Percentiles rank a stretch among this genome's conserved stretches.
Evolutionary conservation across 1,140 invertebrate genomes (phyloP).

Genomic region (Lordiphosa collinella): DNA sequence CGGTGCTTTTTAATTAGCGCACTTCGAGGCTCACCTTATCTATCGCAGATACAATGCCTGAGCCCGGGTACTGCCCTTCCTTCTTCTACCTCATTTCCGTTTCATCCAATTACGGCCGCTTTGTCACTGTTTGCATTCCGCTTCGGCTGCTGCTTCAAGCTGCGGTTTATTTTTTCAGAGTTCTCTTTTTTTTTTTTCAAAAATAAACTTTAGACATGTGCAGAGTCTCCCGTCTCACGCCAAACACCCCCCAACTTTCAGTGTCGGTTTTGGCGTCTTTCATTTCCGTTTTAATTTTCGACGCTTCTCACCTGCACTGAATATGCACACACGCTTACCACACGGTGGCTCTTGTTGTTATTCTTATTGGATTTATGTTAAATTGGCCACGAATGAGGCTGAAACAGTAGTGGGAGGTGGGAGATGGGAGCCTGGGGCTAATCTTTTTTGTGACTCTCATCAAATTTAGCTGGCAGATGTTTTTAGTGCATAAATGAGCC

Average conservation of each 20-base stretch:
- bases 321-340: no score
- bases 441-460: no score
- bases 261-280: constrained; percentile 3
- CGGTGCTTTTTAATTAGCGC: constrained; percentile 52
- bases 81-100: constrained; percentile 45
- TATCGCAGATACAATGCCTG: constrained; percentile 17
- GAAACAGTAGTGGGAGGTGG: no score
- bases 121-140: constrained; percentile 47
- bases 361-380: no score
- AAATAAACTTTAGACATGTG: constrained; percentile 16
- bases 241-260: no score
- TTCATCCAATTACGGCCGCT: constrained; percentile 42
- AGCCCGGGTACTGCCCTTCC: not conserved
- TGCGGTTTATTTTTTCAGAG: constrained; percentile 2
- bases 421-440: no score
- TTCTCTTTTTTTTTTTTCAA: no score
- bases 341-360: no score
- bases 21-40: constrained; percentile 39
- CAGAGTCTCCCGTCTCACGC: no score
- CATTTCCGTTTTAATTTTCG: constrained; percentile 5
- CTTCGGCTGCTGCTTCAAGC: constrained; percentile 1
- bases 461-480: no score
- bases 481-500: no score
- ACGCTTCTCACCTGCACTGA: not conserved
- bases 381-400: no score